These are phyloP conservation scores for Catocala sponsa DNA, from an alignment of 2,888 invertebrate genomes.

Conservation along the genomic window DNA sequence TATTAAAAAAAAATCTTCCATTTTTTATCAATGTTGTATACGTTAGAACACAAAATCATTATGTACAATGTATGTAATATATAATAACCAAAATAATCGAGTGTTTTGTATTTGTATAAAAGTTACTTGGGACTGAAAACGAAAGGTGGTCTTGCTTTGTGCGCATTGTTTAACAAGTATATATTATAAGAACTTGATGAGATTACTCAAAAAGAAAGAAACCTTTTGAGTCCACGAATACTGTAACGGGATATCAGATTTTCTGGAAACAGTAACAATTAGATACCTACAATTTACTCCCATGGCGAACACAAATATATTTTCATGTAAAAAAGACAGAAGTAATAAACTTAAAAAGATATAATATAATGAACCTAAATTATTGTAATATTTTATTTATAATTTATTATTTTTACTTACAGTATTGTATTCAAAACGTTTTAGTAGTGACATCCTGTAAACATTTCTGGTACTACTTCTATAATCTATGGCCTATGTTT, in stretches of 20 bases:
- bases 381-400: too few relatives aligned
- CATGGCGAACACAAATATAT: too few relatives aligned
- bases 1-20: conserved; percentile 62
- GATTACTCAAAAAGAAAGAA: too few relatives aligned
- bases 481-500: not conserved
- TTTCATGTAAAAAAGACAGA: too few relatives aligned
- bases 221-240: too few relatives aligned
- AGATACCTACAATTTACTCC: too few relatives aligned
- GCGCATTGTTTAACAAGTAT: conserved; percentile 1
- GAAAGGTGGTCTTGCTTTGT: conserved; percentile 70
- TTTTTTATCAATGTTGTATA: conserved; percentile 74
- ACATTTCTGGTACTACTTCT: conserved; percentile 1
- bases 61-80: conserved; percentile 62
- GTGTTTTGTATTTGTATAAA: conserved; percentile 77
- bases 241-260: too few relatives aligned
- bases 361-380: too few relatives aligned
- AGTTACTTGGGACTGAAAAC: conserved; percentile 57
- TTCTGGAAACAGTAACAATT: too few relatives aligned
- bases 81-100: conserved; percentile 64
- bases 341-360: too few relatives aligned
- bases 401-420: too few relatives aligned
- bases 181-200: not conserved
- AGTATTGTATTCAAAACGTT: not conserved
- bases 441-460: not conserved
- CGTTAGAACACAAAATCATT: conserved; percentile 66